Base-by-base conservation (phyloP, 2,113 vertebrate species). In the Ciconia boyciana region DNA sequence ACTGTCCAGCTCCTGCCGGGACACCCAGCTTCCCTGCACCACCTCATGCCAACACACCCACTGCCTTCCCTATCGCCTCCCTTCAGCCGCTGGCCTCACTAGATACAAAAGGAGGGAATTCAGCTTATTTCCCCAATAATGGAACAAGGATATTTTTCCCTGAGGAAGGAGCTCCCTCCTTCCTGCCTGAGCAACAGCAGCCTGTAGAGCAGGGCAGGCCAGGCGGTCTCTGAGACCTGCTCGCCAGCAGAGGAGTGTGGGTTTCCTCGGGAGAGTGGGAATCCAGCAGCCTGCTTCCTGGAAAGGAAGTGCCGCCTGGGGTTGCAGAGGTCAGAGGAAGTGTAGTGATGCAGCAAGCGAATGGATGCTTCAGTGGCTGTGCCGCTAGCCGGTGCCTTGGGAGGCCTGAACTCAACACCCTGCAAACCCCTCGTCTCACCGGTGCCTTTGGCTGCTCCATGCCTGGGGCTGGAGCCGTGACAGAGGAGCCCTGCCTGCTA, bases 381-480 rank as follows among this genome's bases (percentile, higher is more conserved):
- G 49, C 64, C 7, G 43, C 60, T 20, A 52, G 46, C 58, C 1
- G 0, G 10, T 46, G 66, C 43, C 75, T 86, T 77, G n/a, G 32
- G 55, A 90, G 28, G 16, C 62, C 66, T 55, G 44, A 93, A 36
- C 48, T 54, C 77, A 48, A n/a, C 3, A 6, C 7, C 18, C 39
- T 4, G 0, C 0, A 0, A 48, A 44, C 34, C 36, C 41, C 13
- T 54, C 3, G 1, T 49, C 19, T 72, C 66, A 62, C 24, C 0
- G 0, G 11, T 15, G 11, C 66, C 78, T 85, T 61, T 0, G 1
- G 36, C 28, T 41, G 46, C 75, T 34, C 31, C 4, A 1, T 44
- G 83, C 58, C 43, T 0, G 0, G 57, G 52, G 57, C 31, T 1
- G 8, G n/a, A n/a, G 64, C 29, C 2, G 0, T 0, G 5, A 41